These are phyloP conservation scores for Bugulina stolonifera DNA, from an alignment of 2,888 invertebrate species.

Conservation along the genomic window DNA sequence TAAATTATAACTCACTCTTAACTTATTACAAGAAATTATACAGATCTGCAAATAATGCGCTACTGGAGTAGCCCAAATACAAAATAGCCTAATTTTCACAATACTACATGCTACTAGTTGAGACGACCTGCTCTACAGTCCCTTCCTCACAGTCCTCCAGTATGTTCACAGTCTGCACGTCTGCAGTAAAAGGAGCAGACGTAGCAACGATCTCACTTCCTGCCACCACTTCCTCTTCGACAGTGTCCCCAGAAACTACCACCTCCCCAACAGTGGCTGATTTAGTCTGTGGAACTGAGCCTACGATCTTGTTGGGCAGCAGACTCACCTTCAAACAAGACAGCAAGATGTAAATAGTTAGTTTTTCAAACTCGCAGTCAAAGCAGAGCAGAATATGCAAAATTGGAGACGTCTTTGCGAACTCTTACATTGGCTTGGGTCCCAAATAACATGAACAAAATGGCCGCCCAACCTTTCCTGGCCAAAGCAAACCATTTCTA, in stretches of 20 bases:
- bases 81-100: background rate
- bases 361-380: too few species aligned
- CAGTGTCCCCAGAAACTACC: background rate
- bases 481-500: too few species aligned
- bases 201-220: background rate
- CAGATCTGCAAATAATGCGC: too few species aligned
- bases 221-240: background rate
- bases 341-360: too few species aligned
- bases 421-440: too few species aligned
- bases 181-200: background rate
- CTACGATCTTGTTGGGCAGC: background rate
- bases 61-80: background rate
- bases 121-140: background rate
- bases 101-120: background rate
- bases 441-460: too few species aligned
- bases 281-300: background rate
- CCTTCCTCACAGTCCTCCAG: background rate
- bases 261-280: background rate
- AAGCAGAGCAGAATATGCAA: too few species aligned
- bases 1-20: too few species aligned
- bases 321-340: background rate
- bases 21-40: too few species aligned
- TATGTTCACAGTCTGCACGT: background rate
- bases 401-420: too few species aligned
- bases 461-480: too few species aligned